Evolutionary conservation across 92 coral and sea anemone species (phyloP).

Genomic region (Umimayanthus chanpuru): DNA sequence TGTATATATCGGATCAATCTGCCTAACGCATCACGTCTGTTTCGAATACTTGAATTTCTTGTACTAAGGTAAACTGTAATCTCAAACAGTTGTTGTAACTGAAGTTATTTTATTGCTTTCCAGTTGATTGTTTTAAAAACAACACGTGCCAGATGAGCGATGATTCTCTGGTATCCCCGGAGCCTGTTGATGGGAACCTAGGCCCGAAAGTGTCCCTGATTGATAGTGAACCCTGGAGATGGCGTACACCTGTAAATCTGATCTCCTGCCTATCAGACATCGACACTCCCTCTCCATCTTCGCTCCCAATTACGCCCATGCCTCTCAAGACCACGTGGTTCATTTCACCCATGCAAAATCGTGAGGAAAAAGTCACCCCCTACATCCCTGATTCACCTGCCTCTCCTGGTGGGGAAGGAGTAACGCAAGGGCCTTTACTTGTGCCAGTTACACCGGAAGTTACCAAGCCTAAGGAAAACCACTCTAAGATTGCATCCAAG

Average conservation of each 20-base stretch:
- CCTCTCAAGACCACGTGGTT: slow-evolving; percentile 68
- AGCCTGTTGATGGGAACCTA: slow-evolving; percentile 17
- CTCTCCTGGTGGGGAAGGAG: slow-evolving; percentile 8
- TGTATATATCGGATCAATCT: too few species aligned
- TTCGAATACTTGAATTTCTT: too few species aligned
- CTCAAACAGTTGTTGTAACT: not conserved
- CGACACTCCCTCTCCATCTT: slow-evolving; percentile 76
- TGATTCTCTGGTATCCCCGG: slow-evolving; percentile 37
- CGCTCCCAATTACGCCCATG: slow-evolving; percentile 66
- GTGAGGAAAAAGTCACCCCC: slow-evolving; percentile 17
- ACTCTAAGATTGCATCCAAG: slow-evolving; percentile 18
- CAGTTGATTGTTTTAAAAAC: slow-evolving; percentile 41
- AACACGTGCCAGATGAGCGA: slow-evolving; percentile 9
- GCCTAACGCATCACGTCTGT: too few species aligned
- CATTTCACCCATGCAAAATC: slow-evolving; percentile 54
- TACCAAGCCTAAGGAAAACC: not conserved
- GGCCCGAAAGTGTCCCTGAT: slow-evolving; percentile 2
- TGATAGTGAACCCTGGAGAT: slow-evolving; percentile 36
- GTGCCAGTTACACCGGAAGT: slow-evolving; percentile 31
- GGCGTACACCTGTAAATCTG: slow-evolving; percentile 55
- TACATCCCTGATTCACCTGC: slow-evolving; percentile 34
- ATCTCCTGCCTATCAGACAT: slow-evolving; percentile 58
- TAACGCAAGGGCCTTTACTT: slow-evolving; percentile 1
- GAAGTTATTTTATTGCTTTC: slow-evolving; percentile 5
- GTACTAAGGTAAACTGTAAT: too few species aligned